Base-by-base conservation (phyloP, 2,113 vertebrate genomes). In the Bubo bubo region DNA sequence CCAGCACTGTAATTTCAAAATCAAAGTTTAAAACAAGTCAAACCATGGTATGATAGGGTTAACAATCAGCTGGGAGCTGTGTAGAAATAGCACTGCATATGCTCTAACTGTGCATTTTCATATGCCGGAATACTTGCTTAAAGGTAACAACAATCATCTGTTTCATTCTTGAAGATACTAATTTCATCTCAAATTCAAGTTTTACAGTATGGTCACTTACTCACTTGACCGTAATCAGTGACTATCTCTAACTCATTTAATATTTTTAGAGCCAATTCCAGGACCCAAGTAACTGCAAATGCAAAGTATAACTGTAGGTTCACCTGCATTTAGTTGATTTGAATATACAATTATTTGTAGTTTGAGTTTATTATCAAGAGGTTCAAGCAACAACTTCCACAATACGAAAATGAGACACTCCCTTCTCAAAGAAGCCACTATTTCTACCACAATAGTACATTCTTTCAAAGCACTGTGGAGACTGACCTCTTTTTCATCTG, bases 381-480 rank as follows among this genome's bases (percentile, higher is more conserved):
- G 35, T 91, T 87, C 66, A 75, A 87, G 49, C 35, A 95, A 56
- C 34, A 81, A 56, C 37, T 90, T 74, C 39, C 53, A 86, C 37
- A 43, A 62, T 10, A 83, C 8, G 43, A 95, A 96, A 95, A 81
- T 67, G 56, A 74, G 60, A 93, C 60, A 81, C 45, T 58, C 62
- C 49, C 76, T 93, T 82, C 52, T 85, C 73, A 94, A 75, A 94
- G 91, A 63, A 93, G 39, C 26, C 80, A 77, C 73, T 94, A 85
- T 70, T 97, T 87, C 76, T 94, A 81, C 35, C 35, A 90, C 70
- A 91, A 79, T 39, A 95, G 41, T 22, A 62, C 66, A 72, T 75
- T 86, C 66, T 84, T 87, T 70, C n/a, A 37, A 56, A 86, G 47
- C 52, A 62, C 70, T 74, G 70, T 14, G 22, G 45, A 91, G 30